Conservation (phyloP, 2,113 vertebrate species). For the Thunnus maccoyii region DNA sequence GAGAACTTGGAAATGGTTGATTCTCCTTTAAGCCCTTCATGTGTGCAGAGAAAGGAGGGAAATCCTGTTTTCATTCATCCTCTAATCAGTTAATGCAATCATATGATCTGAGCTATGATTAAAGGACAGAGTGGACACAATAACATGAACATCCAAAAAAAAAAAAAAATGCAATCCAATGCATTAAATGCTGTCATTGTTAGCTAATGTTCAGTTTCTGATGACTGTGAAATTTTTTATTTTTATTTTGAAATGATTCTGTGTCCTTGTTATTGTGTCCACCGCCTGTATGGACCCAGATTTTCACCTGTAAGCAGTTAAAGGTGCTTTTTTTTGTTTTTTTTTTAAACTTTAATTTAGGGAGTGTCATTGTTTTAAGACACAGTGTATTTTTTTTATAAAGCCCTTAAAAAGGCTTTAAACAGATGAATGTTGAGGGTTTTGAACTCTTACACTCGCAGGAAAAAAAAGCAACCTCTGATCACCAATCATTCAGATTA, state of each 20-base stretch:
- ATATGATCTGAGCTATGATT: neutral
- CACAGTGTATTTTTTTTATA: neutral
- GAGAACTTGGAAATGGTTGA: too few species aligned
- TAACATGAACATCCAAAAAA: conserved; percentile 9
- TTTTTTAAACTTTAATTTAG: neutral
- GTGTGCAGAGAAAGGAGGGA: neutral
- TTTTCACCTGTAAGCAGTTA: neutral
- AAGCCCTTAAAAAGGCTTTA: neutral
- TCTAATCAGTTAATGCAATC: conserved; percentile 15
- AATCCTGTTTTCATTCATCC: neutral
- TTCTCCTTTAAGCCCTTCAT: neutral
- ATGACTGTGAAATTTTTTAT: neutral
- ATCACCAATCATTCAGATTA: conserved; percentile 1
- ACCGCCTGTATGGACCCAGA: neutral
- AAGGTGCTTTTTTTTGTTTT: neutral
- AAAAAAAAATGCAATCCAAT: conserved; percentile 18
- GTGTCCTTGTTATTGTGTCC: conserved; percentile 18
- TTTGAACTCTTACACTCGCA: conserved; percentile 1
- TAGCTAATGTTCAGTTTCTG: neutral
- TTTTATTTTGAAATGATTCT: neutral
- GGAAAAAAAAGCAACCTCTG: neutral
- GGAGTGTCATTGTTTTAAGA: neutral
- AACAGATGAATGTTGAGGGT: neutral
- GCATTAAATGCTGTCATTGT: conserved; percentile 22
- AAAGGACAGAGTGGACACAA: neutral